Conservation (phyloP, 2,888 invertebrate species). For the Halictus quadricinctus region DNA sequence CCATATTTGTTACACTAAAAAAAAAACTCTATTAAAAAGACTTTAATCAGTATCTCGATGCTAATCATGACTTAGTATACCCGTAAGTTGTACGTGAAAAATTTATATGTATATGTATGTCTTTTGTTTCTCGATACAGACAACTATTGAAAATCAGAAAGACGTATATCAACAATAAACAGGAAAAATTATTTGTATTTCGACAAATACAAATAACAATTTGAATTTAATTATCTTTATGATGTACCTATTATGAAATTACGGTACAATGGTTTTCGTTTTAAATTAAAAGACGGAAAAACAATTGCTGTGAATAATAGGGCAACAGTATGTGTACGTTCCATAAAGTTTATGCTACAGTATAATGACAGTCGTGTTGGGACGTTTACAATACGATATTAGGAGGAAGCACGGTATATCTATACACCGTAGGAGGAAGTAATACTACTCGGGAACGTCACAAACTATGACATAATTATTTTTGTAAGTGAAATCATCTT, state of each 20-base stretch:
- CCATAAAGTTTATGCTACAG: background rate
- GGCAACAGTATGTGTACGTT: background rate
- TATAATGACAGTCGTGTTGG: background rate
- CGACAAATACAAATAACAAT: background rate
- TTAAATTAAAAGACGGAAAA: background rate
- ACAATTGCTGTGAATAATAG: background rate
- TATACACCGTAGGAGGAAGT: background rate
- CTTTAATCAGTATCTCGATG: background rate
- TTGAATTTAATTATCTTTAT: background rate
- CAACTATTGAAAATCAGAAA: too few species aligned
- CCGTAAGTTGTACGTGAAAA: background rate
- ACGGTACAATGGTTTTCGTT: background rate
- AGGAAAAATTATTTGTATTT: too few species aligned
- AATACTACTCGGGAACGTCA: background rate
- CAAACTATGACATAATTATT: constrained; percentile 8
- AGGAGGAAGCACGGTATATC: background rate
- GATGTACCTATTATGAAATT: background rate
- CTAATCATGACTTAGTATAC: background rate
- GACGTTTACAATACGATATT: background rate
- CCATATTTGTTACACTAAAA: background rate
- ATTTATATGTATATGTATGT: background rate
- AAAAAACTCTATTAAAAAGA: background rate
- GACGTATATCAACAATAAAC: too few species aligned
- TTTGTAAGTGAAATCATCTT: constrained; percentile 33
- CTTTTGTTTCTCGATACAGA: too few species aligned